Evolutionary conservation across 2,113 vertebrate genomes (phyloP).

Genomic region (Mastomys natalensis): DNA sequence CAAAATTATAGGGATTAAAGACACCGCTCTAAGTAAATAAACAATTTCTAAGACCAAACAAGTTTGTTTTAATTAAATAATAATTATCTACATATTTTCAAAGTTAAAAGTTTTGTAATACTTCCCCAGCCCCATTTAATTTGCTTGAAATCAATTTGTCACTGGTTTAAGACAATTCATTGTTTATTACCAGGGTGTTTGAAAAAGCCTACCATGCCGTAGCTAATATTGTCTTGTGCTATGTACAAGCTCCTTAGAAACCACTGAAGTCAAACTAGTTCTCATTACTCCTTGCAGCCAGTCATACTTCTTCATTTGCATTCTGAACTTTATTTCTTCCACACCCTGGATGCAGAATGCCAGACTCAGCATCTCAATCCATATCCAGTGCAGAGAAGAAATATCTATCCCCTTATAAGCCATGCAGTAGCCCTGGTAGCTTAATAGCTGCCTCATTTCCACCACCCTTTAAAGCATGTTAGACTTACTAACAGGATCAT

Average conservation of each 20-base stretch:
- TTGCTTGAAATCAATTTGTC: neutral
- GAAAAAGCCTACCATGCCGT: neutral
- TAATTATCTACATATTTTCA: constrained; percentile 36
- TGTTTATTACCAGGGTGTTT: neutral
- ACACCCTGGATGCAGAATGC: neutral
- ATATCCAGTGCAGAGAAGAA: neutral
- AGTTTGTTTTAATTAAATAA: constrained; percentile 38
- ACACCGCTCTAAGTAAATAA: neutral
- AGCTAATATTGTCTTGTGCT: neutral
- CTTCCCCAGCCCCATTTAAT: neutral
- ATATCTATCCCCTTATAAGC: neutral
- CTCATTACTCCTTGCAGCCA: neutral
- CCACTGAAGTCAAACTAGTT: neutral
- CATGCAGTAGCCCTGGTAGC: neutral
- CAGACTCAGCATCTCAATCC: neutral
- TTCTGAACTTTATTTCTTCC: neutral
- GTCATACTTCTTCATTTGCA: neutral
- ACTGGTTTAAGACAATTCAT: neutral
- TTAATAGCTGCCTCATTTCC: neutral
- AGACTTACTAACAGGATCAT: neutral
- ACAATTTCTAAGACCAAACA: neutral
- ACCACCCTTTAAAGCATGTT: neutral
- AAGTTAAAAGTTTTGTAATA: neutral
- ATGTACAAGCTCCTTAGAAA: neutral
- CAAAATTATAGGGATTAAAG: constrained; percentile 2